These are phyloP conservation scores for Hypolimnas misippus DNA, from an alignment of 2,888 invertebrate genomes.

Conservation along the genomic window DNA sequence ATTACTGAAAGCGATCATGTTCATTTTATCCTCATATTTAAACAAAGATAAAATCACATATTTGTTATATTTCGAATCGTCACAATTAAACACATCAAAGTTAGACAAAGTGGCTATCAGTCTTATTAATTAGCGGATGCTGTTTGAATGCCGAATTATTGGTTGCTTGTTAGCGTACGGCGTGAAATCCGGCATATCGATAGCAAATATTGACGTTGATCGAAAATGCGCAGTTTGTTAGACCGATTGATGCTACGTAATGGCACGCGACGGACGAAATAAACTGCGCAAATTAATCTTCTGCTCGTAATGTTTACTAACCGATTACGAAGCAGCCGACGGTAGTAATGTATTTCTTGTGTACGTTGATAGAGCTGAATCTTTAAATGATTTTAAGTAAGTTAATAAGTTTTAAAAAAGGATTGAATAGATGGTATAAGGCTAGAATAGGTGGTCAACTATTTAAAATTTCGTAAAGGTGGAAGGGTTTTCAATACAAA, in stretches of 20 bases:
- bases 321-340: background rate
- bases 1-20: too few relatives aligned
- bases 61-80: background rate
- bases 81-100: background rate
- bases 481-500: too few relatives aligned
- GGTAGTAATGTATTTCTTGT: background rate
- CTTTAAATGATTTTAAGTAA: too few relatives aligned
- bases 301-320: background rate
- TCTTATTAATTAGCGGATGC: slow-evolving; percentile 9
- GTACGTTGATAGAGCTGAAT: background rate
- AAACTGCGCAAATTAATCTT: slow-evolving; percentile 11
- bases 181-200: slow-evolving; percentile 30
- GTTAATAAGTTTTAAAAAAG: too few relatives aligned
- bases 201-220: slow-evolving; percentile 30
- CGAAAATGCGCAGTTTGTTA: slow-evolving; percentile 34
- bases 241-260: slow-evolving; percentile 1
- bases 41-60: background rate
- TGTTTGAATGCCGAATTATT: slow-evolving; percentile 3
- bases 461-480: too few relatives aligned
- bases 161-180: slow-evolving; percentile 17
- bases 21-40: background rate
- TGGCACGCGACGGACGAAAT: slow-evolving; percentile 18
- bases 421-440: too few relatives aligned
- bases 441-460: too few relatives aligned
- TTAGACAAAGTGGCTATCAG: background rate